Conservation (phyloP, 2,888 invertebrate species). For the Eupeodes latifasciatus region DNA sequence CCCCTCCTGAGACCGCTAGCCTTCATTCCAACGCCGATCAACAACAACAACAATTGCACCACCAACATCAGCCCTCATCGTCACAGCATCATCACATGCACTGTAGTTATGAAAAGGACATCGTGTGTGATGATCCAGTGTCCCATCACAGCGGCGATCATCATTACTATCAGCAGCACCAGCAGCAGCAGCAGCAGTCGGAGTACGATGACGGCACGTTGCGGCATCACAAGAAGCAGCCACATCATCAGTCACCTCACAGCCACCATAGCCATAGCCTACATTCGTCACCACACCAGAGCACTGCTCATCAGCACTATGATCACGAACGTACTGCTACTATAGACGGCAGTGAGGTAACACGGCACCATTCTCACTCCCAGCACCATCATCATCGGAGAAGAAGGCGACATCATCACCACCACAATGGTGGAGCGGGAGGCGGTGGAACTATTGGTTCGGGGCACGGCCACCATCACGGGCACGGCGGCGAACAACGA, state of each 20-base stretch:
- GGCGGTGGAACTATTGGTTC: constrained; percentile 78
- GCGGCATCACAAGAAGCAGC: constrained; percentile 78
- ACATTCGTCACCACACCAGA: constrained; percentile 78
- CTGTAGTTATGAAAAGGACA: constrained; percentile 83
- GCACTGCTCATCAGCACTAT: constrained; percentile 78
- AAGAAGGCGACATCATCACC: constrained; percentile 78
- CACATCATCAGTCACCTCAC: constrained; percentile 81
- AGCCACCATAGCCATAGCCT: constrained; percentile 81
- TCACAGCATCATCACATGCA: constrained; percentile 81
- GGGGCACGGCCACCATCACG: constrained; percentile 78
- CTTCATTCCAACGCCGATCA: constrained; percentile 80
- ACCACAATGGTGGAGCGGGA: constrained; percentile 74
- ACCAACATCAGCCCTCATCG: constrained; percentile 79
- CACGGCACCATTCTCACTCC: constrained; percentile 62
- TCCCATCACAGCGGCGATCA: constrained; percentile 78
- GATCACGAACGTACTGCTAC: constrained; percentile 71
- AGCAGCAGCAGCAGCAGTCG: constrained; percentile 58
- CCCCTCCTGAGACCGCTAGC: constrained; percentile 87
- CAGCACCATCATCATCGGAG: constrained; percentile 77
- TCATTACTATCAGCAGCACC: constrained; percentile 78
- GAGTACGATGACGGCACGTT: constrained; percentile 68
- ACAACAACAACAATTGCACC: constrained; percentile 76
- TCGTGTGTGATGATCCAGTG: constrained; percentile 83
- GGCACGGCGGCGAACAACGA: constrained; percentile 75
- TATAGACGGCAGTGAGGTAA: constrained; percentile 64